Evolutionary conservation across 2,113 vertebrate genomes (phyloP).

Genomic region (Meleagris gallopavo): DNA sequence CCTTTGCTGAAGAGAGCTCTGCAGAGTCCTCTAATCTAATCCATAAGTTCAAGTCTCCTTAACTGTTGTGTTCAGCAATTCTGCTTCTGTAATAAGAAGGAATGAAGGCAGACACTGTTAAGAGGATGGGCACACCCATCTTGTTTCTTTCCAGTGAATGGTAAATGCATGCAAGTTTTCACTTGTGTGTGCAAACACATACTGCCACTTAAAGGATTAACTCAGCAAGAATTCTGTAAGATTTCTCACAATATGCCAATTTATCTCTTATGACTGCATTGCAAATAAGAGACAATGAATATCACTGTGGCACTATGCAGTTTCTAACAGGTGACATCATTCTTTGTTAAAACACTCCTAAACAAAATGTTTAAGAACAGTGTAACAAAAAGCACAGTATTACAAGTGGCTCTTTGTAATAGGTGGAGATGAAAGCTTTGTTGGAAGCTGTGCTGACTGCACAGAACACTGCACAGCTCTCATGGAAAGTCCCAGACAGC

Average conservation of each 20-base stretch:
- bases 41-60: background rate
- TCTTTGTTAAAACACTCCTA: background rate
- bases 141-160: background rate
- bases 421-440: background rate
- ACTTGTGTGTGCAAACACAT: background rate
- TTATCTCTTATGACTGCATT: background rate
- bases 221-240: background rate
- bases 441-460: background rate
- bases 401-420: rapidly evolving
- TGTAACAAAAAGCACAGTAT: rapidly evolving
- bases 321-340: background rate
- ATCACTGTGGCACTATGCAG: background rate
- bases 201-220: background rate
- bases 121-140: background rate
- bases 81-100: background rate
- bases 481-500: background rate
- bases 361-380: rapidly evolving
- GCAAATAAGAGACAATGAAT: rapidly evolving
- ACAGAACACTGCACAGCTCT: background rate
- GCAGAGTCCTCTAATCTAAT: background rate
- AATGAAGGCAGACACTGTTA: background rate
- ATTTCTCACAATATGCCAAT: background rate
- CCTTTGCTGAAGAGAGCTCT: background rate
- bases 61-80: background rate
- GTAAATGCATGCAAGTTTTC: background rate